A percentile compares a stretch with the other conserved stretches of the same genome.
These are phyloP conservation scores for Mycalesis mineus DNA, from an alignment of 2,888 invertebrate genomes.

Conservation along the genomic window DNA sequence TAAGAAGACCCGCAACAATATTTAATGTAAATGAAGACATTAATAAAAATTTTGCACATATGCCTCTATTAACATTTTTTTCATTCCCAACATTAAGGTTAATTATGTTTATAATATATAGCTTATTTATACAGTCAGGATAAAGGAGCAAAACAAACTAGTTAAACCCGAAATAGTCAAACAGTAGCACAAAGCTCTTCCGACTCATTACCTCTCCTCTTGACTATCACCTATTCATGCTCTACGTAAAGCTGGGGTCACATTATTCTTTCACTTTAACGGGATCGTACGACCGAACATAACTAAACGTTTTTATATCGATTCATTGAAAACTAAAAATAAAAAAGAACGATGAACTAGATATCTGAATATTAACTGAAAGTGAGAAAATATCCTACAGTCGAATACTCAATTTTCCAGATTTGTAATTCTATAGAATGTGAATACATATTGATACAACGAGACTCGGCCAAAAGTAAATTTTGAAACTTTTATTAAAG, in stretches of 20 bases:
- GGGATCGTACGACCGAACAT: too few relatives aligned
- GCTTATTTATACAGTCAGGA: constrained; percentile 15
- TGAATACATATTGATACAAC: too few relatives aligned
- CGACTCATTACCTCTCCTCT: constrained; percentile 19
- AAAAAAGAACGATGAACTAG: too few relatives aligned
- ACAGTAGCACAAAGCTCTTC: constrained; percentile 15
- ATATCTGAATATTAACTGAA: too few relatives aligned
- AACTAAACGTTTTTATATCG: background rate
- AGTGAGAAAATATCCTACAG: too few relatives aligned
- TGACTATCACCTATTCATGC: constrained; percentile 10
- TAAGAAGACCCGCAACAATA: background rate
- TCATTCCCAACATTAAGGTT: background rate
- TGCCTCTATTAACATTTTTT: background rate
- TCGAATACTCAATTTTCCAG: too few relatives aligned
- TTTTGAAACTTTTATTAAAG: too few relatives aligned
- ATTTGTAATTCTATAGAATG: too few relatives aligned
- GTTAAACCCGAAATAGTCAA: constrained; percentile 17
- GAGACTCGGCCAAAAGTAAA: too few relatives aligned
- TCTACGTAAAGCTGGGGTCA: constrained; percentile 1
- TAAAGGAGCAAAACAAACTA: constrained; percentile 15
- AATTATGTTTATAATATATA: constrained; percentile 17
- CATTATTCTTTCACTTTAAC: background rate
- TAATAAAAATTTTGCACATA: background rate
- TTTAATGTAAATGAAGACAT: background rate
- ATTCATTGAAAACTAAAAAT: too few relatives aligned